A percentile compares a stretch with the other conserved stretches of the same genome.
Conservation (phyloP, 2,888 invertebrate species). For the Apodemia zela region DNA sequence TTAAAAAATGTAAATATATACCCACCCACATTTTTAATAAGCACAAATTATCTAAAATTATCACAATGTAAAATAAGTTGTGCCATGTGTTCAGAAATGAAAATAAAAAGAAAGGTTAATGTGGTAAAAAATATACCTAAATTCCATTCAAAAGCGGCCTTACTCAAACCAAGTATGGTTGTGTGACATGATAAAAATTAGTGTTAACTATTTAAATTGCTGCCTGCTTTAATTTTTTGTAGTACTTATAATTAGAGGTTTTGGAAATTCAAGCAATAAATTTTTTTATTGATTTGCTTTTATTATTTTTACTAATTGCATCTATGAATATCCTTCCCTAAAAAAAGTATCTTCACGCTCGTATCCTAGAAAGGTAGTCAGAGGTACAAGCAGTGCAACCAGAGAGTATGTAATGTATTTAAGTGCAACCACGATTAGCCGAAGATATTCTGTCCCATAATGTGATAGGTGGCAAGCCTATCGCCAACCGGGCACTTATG, state of each 20-base stretch:
- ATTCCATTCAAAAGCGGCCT: conserved; percentile 31
- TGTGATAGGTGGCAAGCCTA: too few relatives aligned
- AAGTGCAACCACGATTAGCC: too few relatives aligned
- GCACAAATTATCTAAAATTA: conserved; percentile 11
- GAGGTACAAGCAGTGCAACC: too few relatives aligned
- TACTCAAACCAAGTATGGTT: conserved; percentile 17
- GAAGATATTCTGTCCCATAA: too few relatives aligned
- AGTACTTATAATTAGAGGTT: background rate
- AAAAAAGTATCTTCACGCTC: too few relatives aligned
- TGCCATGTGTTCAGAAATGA: conserved; percentile 4
- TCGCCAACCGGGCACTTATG: too few relatives aligned
- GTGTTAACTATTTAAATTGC: background rate
- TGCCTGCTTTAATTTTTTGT: conserved; percentile 11
- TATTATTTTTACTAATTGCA: background rate
- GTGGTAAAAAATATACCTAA: background rate
- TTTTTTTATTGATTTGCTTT: background rate
- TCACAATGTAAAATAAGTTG: background rate
- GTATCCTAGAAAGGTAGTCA: too few relatives aligned
- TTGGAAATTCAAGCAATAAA: conserved; percentile 3
- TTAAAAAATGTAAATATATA: background rate
- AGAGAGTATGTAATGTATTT: too few relatives aligned
- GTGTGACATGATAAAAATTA: background rate
- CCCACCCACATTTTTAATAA: background rate
- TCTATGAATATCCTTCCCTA: too few relatives aligned
- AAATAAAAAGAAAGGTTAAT: background rate